These are phyloP conservation scores for Merops nubicus DNA, from an alignment of 2,113 vertebrate species.

Conservation along the genomic window DNA sequence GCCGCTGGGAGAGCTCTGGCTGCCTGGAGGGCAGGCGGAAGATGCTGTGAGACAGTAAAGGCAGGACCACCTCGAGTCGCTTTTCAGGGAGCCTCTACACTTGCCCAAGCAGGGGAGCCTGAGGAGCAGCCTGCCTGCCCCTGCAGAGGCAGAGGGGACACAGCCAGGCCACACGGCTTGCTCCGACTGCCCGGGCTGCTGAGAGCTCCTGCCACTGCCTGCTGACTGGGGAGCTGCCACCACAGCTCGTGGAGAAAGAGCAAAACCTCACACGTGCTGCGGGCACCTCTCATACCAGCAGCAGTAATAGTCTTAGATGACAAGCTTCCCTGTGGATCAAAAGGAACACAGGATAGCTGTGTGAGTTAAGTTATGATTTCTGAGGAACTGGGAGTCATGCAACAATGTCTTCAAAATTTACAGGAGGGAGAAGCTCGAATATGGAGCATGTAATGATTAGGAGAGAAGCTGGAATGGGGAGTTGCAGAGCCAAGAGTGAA, in stretches of 20 bases:
- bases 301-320: constrained; percentile 19
- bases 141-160: constrained; percentile 47
- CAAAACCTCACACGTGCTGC: constrained; percentile 25
- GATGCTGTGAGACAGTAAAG: background rate
- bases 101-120: too few relatives aligned
- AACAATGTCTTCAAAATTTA: constrained; percentile 13
- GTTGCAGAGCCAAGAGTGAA: background rate
- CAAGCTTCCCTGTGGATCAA: background rate
- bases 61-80: background rate
- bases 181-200: too few relatives aligned
- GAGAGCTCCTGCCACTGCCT: background rate
- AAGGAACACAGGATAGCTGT: background rate
- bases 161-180: too few relatives aligned
- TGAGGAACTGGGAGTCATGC: background rate
- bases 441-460: constrained; percentile 6
- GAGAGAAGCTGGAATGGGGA: background rate
- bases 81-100: constrained; percentile 10
- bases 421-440: background rate
- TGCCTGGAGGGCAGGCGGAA: background rate
- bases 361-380: constrained; percentile 4
- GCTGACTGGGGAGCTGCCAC: constrained; percentile 28
- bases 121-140: background rate
- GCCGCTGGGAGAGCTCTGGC: background rate
- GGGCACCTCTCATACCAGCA: background rate
- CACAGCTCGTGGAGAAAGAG: constrained; percentile 28